Base-by-base conservation (phyloP, 2,888 invertebrate species). In the Habrosyne pyritoides region DNA sequence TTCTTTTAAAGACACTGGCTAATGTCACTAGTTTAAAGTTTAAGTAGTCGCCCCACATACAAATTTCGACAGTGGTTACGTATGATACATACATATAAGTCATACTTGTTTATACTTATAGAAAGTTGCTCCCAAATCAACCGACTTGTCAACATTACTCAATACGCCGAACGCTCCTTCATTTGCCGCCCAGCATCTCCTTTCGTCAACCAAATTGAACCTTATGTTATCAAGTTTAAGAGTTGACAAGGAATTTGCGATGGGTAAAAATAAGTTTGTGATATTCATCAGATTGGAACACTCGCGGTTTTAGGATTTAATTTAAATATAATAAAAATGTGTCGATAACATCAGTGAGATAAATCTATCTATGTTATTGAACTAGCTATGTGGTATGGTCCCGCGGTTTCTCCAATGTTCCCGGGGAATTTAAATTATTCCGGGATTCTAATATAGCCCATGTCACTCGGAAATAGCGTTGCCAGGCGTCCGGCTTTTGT, bases 111-210 rank as follows among this genome's bases (percentile, higher is more conserved):
- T 76, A 79, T 81, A 82, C 80, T 65, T 86, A 85, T 88, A 89
- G 89, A 89, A 89, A 89, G 89, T 89, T 88, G 89, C 84, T 89
- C 87, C 83, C 80, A 88, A 88, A 87, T 86, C 83, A 76, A 70
- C 76, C 74, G 68, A 70, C 81, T 77, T 87, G 85, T 84, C 84
- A 83, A 82, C 83, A 78, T 87, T 88, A 83, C 87, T 76, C 87
- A 87, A 88, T 81, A 73, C 64, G 55, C 54, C 33, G 59, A 61
- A 71, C 60, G 52, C 64, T 50, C 58, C 59, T 61, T 59, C 60
- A 56, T 69, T 68, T 67, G 64, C 69, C 21, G 56, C 64, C 63
- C 56, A 53, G 52, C 33, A 24, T 21, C 30, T 52, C 51, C 18
- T 58, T 18, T 30, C 14, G 49, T 51, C 55, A 52, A 53, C 53